phyloP scores from a whole-genome alignment of 2,113 vertebrate species.

The Talpa occidentalis region DNA sequence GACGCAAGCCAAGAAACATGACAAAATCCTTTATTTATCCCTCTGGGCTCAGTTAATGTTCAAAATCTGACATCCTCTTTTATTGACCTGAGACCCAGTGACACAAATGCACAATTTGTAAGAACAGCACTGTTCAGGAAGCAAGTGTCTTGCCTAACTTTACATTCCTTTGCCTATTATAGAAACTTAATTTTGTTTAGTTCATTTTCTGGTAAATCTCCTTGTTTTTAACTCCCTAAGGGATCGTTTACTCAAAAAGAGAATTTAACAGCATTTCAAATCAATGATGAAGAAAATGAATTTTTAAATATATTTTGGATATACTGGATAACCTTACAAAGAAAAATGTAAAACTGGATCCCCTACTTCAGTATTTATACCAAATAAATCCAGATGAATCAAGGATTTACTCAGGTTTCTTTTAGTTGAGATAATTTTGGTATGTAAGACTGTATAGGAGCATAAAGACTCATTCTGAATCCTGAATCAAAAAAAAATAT shows the following conservation, averaged over 20 bases:
- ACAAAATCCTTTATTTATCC: conserved; percentile 33
- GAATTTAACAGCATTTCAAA: not conserved
- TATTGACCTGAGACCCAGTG: conserved; percentile 58
- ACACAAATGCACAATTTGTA: conserved; percentile 50
- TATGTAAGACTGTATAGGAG: too few relatives aligned
- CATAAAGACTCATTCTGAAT: not conserved
- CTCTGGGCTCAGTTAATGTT: conserved; percentile 44
- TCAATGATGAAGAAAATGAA: not conserved
- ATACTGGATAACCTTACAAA: not conserved
- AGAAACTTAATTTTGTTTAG: not conserved
- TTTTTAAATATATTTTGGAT: not conserved
- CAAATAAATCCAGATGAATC: not conserved
- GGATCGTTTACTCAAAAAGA: not conserved
- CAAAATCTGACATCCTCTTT: conserved; percentile 26
- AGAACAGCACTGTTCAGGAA: not conserved
- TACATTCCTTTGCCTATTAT: not conserved
- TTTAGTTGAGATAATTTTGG: too few relatives aligned
- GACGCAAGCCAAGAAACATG: not conserved
- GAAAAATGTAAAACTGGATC: not conserved
- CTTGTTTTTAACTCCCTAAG: conserved; percentile 7
- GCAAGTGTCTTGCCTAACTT: conserved; percentile 42
- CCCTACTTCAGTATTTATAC: not conserved
- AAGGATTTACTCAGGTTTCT: not conserved
- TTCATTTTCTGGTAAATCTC: not conserved
- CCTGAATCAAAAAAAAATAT: not conserved